Base-by-base conservation (phyloP, 2,888 invertebrate species). In the Caenorhabditis sp. region DNA sequence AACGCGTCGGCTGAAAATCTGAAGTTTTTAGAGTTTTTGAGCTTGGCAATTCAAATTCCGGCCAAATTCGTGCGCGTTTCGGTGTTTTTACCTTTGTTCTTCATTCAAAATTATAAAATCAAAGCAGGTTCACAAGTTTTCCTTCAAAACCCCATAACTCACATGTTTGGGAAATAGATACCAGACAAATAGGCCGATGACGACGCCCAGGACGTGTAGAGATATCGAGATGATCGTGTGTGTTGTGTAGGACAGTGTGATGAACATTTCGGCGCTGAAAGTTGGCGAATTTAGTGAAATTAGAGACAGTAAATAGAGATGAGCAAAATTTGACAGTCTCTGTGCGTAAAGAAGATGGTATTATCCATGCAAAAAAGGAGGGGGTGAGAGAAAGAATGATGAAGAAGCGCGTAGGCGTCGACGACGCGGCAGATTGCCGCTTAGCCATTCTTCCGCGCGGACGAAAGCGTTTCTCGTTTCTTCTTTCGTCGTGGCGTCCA, bases 151-250 rank as follows among this genome's bases (percentile, higher is more conserved):
- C n/a, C n/a, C n/a, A 11, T 24, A 58, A 81, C 82, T 81, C 61
- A 86, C 86, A 78, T 86, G 80, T 77, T 82, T 73, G n/a, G 86
- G 86, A 48, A 86, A 86, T 13, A 86, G 68, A 63, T 86, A 83
- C 86, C 86, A 86, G 11, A 86, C 81, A 55, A 83, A 85, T 8
- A 86, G 68, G 2, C 86, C 86, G 9, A 79, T 74, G 30, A 73
- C 78, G 20, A 86, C 72, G 22, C 86, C 86, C 0, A 79, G 37
- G 20, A 83, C 68, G 66, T 86, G 86, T 1, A 86, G 73, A 4
- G 79, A 52, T 22, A 86, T 53, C 13, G 86, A 86, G 22, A 86
- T 52, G 8, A 85, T 35, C 30, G 84, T 76, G 55, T 86, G 86
- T 1, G 68, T 53, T n/a, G 78, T 73, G 72, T 80, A 80, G 41